Percentiles rank a stretch among this genome's conserved stretches.
Conservation (phyloP, 2,888 invertebrate species). For the Drosophila recens region DNA sequence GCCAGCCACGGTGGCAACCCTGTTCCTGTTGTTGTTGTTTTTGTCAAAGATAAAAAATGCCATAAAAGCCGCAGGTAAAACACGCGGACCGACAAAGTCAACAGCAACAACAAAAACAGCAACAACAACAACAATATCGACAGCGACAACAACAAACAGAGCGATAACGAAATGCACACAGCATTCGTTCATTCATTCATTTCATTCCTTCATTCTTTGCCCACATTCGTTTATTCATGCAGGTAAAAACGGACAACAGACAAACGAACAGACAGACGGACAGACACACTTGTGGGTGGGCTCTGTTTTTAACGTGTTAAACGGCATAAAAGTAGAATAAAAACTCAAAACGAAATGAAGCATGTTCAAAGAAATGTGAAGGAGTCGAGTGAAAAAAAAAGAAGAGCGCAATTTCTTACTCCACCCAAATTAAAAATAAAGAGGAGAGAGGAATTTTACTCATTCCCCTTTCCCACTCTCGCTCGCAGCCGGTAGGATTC, state of each 20-base stretch:
- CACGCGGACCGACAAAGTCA: constrained; percentile 62
- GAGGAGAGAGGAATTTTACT: not conserved
- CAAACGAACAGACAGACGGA: constrained; percentile 65
- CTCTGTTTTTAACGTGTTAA: constrained; percentile 56
- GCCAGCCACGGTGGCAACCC: constrained; percentile 49
- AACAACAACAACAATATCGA: constrained; percentile 36
- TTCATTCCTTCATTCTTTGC: constrained; percentile 62
- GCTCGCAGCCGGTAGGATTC: constrained; percentile 78
- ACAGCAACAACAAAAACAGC: constrained; percentile 26
- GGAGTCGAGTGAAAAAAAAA: constrained; percentile 19
- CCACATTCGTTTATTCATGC: constrained; percentile 59
- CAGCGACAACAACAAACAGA: not conserved
- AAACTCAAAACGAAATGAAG: constrained; percentile 53
- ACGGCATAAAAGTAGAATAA: constrained; percentile 36
- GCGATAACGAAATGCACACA: constrained; percentile 63
- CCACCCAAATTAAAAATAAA: not conserved
- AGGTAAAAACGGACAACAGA: constrained; percentile 49
- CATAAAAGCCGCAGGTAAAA: constrained; percentile 75
- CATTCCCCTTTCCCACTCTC: not conserved
- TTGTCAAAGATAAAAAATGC: constrained; percentile 65
- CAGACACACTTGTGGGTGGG: constrained; percentile 75
- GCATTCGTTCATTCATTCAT: constrained; percentile 74
- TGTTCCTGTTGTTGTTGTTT: constrained; percentile 22
- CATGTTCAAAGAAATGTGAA: constrained; percentile 26
- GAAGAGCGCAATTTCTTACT: not conserved